phyloP scores from a whole-genome alignment of 2,113 vertebrate species.

The Syrmaticus mikado region DNA sequence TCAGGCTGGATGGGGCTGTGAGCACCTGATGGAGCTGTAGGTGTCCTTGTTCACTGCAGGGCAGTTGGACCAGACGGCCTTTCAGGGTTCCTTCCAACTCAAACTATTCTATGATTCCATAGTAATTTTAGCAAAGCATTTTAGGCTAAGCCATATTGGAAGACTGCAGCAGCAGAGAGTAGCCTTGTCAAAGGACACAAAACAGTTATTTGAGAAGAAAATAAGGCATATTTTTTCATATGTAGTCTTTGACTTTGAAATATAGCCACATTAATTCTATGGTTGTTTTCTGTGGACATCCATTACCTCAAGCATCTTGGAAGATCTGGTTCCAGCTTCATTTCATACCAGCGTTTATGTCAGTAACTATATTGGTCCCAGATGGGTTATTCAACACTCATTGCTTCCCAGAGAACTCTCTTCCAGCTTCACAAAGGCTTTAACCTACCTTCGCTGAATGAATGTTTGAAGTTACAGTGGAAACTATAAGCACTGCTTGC shows the following conservation, averaged over 20 bases:
- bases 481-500: background rate
- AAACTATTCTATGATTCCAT: too few relatives aligned
- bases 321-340: background rate
- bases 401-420: background rate
- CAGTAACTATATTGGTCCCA: background rate
- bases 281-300: background rate
- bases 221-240: accelerated
- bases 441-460: background rate
- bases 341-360: background rate
- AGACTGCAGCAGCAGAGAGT: background rate
- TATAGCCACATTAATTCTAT: background rate
- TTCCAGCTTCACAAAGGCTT: background rate
- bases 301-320: background rate
- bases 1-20: too few relatives aligned
- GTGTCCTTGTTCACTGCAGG: too few relatives aligned
- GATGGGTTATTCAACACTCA: background rate
- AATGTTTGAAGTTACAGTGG: background rate
- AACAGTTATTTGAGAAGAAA: background rate
- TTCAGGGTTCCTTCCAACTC: too few relatives aligned
- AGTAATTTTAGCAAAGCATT: background rate
- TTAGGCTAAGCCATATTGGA: background rate
- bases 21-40: too few relatives aligned
- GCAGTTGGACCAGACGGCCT: too few relatives aligned
- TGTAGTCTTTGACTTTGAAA: background rate
- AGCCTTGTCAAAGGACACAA: background rate